phyloP scores from a whole-genome alignment of 2,888 invertebrate species.

The Sycophila texana region DNA sequence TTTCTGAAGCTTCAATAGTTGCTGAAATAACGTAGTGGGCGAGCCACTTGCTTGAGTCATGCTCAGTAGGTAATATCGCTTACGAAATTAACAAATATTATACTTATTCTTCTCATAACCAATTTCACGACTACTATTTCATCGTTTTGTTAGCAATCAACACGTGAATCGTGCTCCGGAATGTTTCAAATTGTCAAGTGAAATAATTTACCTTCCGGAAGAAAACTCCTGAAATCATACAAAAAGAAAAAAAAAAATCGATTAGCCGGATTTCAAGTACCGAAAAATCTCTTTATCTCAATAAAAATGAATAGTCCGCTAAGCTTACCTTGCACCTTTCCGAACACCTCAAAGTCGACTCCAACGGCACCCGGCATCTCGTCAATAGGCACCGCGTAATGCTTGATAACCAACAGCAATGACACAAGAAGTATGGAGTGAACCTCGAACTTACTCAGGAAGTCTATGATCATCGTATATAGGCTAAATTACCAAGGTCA shows the following conservation, averaged over 20 bases:
- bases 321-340: constrained; percentile 72
- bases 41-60: constrained; percentile 15
- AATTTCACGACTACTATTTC: neutral
- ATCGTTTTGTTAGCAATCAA: neutral
- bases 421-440: constrained; percentile 44
- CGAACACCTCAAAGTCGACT: constrained; percentile 74
- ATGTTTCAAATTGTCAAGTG: neutral
- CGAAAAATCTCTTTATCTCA: neutral
- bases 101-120: constrained; percentile 1
- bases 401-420: constrained; percentile 17
- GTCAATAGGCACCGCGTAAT: neutral
- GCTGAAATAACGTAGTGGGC: neutral
- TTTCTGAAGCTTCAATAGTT: neutral
- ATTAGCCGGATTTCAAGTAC: neutral
- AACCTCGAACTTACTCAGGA: constrained; percentile 49
- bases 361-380: constrained; percentile 65
- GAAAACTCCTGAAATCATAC: constrained; percentile 72
- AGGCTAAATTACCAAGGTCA: constrained; percentile 33
- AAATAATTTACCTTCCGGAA: constrained; percentile 72
- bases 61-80: constrained; percentile 22
- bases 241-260: constrained; percentile 50
- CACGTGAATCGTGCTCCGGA: neutral
- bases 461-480: constrained; percentile 43
- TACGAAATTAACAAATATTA: neutral
- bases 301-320: neutral